Evolutionary conservation across 2,888 invertebrate genomes (phyloP), one percentile per base, ranked within the genome.

Genomic region (Dryococelus australis): DNA sequence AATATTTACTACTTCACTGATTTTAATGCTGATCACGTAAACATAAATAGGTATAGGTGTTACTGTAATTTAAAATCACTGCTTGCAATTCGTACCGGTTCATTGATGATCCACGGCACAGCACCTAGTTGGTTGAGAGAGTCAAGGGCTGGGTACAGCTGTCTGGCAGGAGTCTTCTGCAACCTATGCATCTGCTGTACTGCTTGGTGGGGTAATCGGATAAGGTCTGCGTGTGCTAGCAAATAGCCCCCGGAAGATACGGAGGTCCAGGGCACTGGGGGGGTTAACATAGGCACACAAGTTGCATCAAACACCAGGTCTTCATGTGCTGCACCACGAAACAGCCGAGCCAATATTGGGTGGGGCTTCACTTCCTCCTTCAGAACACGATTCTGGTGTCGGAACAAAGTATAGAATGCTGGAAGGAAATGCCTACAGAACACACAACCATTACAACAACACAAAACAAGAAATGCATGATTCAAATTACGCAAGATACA

Each of bases 21-120:
- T 35, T 35, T 35, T 35, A 35, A 35, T 35, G 35, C 35, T 3
- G 35, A 35, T 4, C 35, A 35, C 35, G 4, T 4, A 35, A 35
- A 35, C 35, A 35, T 35, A 35, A 35, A 35, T 35, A 35, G 35
- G 35, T 35, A 35, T 35, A 4, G 35, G 35, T 3, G 35, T 35
- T 35, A 35, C 35, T 35, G 35, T 35, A 35, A 35, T 35, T 35
- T 3, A 35, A 4, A 35, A 3, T 35, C 35, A 35, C 35, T 3
- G 35, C 35, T 35, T 35, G 35, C 35, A 35, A 47, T 26, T 89
- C 91, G 91, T 90, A 98, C 94, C 0, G 94, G 94, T 87, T 94
- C 94, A 92, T 99, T 99, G 85, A 99, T 96, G 90, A 93, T 95
- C 99, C 99, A 99, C 0, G 99, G 98, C 88, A 98, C 95, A 86